Percentiles rank a stretch among this genome's conserved stretches.
These are phyloP conservation scores for Myrmecophaga tridactyla DNA, from an alignment of 2,113 vertebrate species.

Conservation along the genomic window DNA sequence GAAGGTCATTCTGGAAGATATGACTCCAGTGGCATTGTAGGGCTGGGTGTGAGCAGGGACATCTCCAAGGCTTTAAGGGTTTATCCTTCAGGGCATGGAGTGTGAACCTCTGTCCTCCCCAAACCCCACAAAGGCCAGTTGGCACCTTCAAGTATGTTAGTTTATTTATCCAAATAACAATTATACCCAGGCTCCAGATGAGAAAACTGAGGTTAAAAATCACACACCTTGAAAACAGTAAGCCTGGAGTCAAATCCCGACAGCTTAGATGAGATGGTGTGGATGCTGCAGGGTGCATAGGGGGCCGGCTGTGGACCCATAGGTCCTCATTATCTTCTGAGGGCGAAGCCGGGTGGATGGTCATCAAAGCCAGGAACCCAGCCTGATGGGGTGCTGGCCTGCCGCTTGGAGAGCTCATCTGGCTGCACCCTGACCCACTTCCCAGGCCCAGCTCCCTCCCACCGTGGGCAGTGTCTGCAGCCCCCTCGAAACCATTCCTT, in stretches of 20 bases:
- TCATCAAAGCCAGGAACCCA: background rate
- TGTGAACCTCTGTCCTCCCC: background rate
- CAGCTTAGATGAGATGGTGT: background rate
- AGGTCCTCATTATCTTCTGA: background rate
- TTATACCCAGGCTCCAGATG: background rate
- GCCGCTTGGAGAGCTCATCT: background rate
- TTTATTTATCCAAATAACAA: background rate
- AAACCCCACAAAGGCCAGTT: background rate
- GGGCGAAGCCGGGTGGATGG: background rate
- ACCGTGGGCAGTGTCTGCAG: conserved; percentile 80
- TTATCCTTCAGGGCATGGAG: background rate
- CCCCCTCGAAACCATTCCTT: conserved; percentile 94
- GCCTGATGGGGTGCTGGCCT: background rate
- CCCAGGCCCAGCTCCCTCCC: conserved; percentile 78
- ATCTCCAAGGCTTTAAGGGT: background rate
- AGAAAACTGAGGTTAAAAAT: background rate
- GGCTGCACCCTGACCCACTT: conserved; percentile 86
- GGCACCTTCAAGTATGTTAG: background rate
- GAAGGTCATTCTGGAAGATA: background rate
- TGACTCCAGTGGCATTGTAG: background rate
- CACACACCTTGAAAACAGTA: background rate
- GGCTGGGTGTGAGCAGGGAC: background rate
- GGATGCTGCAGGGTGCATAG: background rate
- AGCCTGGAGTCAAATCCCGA: background rate
- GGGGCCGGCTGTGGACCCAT: background rate